Conservation (phyloP, 2,113 vertebrate genomes). For the Cepphus grylle region DNA sequence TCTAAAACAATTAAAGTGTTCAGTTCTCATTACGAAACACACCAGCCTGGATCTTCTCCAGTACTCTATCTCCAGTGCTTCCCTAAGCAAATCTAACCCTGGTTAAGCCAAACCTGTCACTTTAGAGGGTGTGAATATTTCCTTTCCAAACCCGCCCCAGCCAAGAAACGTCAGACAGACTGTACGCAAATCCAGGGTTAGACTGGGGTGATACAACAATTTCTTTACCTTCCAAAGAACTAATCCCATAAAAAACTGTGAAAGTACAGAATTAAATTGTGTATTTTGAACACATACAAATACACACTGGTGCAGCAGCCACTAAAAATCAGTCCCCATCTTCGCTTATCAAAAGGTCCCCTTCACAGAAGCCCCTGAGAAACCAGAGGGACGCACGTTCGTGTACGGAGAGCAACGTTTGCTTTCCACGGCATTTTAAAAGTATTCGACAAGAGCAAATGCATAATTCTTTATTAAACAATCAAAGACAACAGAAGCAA, state of each 20-base stretch:
- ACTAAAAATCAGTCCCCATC: background rate
- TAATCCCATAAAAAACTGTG: background rate
- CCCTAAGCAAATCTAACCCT: background rate
- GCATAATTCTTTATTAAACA: constrained; percentile 43
- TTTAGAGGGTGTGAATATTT: constrained; percentile 6
- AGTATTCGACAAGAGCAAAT: background rate
- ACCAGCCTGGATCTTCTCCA: background rate
- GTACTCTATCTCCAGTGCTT: background rate
- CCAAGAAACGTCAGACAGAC: background rate
- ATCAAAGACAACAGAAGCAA: constrained; percentile 50
- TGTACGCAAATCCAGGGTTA: background rate
- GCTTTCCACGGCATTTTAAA: background rate
- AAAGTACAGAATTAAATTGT: background rate
- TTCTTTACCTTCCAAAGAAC: background rate
- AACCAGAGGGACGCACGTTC: background rate
- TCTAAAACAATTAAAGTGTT: background rate
- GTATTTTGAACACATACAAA: background rate
- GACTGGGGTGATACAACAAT: background rate
- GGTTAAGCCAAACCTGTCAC: background rate
- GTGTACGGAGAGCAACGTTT: background rate
- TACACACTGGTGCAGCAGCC: background rate
- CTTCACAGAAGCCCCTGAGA: background rate
- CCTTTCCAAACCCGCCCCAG: background rate
- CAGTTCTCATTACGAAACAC: background rate
- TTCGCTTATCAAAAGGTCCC: background rate